These are phyloP conservation scores for Colius striatus DNA, from an alignment of 2,113 vertebrate genomes.

Conservation along the genomic window DNA sequence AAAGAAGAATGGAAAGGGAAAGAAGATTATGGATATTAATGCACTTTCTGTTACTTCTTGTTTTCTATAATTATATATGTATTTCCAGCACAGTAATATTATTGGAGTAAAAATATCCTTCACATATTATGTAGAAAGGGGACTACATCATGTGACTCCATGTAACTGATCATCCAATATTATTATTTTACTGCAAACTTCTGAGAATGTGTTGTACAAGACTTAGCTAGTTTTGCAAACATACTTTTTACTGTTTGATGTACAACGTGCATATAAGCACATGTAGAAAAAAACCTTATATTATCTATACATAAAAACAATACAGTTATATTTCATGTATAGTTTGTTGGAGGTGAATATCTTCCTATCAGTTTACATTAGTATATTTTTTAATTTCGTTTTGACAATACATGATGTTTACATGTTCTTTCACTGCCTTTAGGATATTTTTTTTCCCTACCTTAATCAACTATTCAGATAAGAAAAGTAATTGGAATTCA, in stretches of 20 bases:
- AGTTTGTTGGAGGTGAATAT: not conserved
- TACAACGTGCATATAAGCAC: rapidly evolving
- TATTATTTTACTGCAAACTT: not conserved
- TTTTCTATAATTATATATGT: not conserved
- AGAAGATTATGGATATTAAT: not conserved
- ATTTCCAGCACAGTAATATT: not conserved
- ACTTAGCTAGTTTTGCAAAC: not conserved
- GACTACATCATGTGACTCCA: not conserved
- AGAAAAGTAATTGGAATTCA: not conserved
- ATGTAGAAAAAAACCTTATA: not conserved
- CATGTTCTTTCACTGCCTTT: not conserved
- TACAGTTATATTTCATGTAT: not conserved
- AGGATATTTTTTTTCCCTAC: not conserved
- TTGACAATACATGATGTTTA: not conserved
- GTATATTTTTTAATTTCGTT: not conserved
- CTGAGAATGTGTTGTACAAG: not conserved
- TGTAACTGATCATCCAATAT: not conserved
- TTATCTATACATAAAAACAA: not conserved
- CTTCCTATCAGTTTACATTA: not conserved
- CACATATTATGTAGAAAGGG: not conserved
- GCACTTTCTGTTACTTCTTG: not conserved
- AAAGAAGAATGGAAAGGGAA: not conserved
- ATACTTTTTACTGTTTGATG: not conserved
- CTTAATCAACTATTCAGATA: not conserved
- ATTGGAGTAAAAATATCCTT: not conserved